Percentiles rank a stretch among this genome's conserved stretches.
phyloP scores from a whole-genome alignment of 2,797 vertebrate species.

The Brotula barbata region DNA sequence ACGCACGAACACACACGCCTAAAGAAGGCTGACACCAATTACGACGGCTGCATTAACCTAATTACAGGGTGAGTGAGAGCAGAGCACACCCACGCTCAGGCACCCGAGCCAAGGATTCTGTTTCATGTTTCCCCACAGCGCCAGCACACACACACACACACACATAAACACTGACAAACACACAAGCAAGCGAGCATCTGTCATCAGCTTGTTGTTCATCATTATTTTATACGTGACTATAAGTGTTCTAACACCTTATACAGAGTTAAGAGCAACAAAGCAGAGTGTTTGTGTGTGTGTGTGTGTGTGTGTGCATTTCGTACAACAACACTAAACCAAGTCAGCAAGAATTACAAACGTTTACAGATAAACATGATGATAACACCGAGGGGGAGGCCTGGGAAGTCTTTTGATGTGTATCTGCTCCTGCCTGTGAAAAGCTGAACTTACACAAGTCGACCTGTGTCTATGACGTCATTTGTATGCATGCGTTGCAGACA shows the following conservation, averaged over 20 bases:
- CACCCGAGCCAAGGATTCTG: slow-evolving; percentile 54
- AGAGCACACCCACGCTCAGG: slow-evolving; percentile 19
- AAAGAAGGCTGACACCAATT: slow-evolving; percentile 57
- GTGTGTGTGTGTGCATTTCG: slow-evolving; percentile 33
- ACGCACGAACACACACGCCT: slow-evolving; percentile 8
- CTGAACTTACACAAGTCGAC: not conserved
- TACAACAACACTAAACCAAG: slow-evolving; percentile 57
- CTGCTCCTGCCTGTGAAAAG: slow-evolving; percentile 8
- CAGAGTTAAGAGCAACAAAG: slow-evolving; percentile 18
- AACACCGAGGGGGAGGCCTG: slow-evolving; percentile 7
- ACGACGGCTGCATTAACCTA: slow-evolving; percentile 81
- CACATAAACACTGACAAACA: slow-evolving; percentile 9
- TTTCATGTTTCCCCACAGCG: slow-evolving; percentile 60
- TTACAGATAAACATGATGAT: slow-evolving; percentile 32
- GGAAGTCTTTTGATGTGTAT: not conserved
- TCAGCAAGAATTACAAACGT: slow-evolving; percentile 26
- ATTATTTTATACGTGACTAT: slow-evolving; percentile 65
- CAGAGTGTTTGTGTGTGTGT: slow-evolving; percentile 11
- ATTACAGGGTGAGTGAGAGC: slow-evolving; percentile 72
- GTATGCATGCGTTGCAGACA: no score
- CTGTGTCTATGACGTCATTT: no score
- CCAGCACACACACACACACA: slow-evolving; percentile 29
- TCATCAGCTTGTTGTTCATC: slow-evolving; percentile 62
- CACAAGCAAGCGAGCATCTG: slow-evolving; percentile 53
- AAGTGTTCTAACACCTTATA: slow-evolving; percentile 41